phyloP scores from a whole-genome alignment of 1,140 invertebrate genomes.

The Papilio polytes region DNA sequence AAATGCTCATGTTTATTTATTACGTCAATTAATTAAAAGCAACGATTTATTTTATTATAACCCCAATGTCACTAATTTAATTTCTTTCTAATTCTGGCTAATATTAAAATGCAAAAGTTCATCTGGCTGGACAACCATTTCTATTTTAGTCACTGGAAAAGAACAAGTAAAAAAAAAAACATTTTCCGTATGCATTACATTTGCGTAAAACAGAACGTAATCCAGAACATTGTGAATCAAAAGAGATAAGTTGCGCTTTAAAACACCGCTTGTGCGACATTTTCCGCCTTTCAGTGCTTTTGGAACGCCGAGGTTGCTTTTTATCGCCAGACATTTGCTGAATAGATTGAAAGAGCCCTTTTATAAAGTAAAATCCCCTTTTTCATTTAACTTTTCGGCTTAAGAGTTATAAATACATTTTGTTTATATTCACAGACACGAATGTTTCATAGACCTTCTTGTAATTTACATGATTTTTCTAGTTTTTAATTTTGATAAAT shows the following conservation, averaged over 20 bases:
- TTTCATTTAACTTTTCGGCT: slow-evolving; percentile 14
- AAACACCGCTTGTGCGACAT: slow-evolving; percentile 20
- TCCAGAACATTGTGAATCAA: background rate
- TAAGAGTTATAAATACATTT: background rate
- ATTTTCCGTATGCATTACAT: background rate
- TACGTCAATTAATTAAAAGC: background rate
- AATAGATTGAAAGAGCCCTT: background rate
- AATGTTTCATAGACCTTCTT: too few species aligned
- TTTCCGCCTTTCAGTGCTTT: slow-evolving; percentile 15
- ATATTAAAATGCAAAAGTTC: too few species aligned
- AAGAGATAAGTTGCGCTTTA: slow-evolving; percentile 1
- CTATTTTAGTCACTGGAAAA: background rate
- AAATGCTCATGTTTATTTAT: background rate
- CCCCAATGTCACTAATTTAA: too few species aligned
- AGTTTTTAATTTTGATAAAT: too few species aligned
- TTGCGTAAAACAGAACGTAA: background rate
- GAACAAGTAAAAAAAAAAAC: background rate
- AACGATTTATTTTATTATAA: background rate
- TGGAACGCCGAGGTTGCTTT: background rate
- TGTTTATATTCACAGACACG: background rate
- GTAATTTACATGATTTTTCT: too few species aligned
- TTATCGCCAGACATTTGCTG: slow-evolving; percentile 17
- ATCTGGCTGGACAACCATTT: background rate
- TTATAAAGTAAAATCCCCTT: slow-evolving; percentile 11
- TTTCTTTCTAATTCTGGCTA: too few species aligned